Base-by-base conservation (phyloP, 2,888 invertebrate genomes). In the Elegia similella region DNA sequence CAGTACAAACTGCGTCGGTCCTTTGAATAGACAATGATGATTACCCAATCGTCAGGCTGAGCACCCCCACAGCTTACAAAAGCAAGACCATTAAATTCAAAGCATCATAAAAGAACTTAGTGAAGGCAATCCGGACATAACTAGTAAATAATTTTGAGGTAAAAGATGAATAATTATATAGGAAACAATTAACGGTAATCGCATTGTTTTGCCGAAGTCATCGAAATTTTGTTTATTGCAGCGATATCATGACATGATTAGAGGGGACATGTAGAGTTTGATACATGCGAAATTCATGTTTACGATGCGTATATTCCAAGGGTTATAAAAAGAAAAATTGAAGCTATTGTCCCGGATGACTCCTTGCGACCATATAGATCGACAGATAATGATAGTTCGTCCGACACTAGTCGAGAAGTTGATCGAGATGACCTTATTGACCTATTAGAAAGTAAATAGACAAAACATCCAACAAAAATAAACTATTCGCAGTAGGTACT, bases 281-380 rank as follows among this genome's bases (percentile, higher is more conserved):
- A 57, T 1, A 23, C 17, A 15, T 57, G 57, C 16, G 52, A 3
- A 66, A 56, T 0, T 47, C 62, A 1, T 68, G 68, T 53, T 15
- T 66, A 6, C 50, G 57, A 15, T 68, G 65, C 46, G 61, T 61
- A 0, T 68, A 55, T 29, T 56, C 43, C 0, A 69, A 30, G 30
- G 30, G 30, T 30, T 30, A 30, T 7, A 30, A 30, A 30, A 30
- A 30, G 30, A n/a, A n/a, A n/a, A n/a, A 6, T 30, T 30, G 7
- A 7, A 6, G 30, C 30, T 5, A 30, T 30, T 6, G 30, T 30
- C 5, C 30, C 30, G 5, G 30, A 7, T 30, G 30, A 30, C 7
- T 30, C 30, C 30, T 30, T 30, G 7, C 30, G 30, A 5, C 30
- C 30, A 6, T 30, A 30, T 30, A 30, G 7, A 7, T 30, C 30